Evolutionary conservation across 1,140 invertebrate genomes (phyloP).

Genomic region (Antheraea pernyi): DNA sequence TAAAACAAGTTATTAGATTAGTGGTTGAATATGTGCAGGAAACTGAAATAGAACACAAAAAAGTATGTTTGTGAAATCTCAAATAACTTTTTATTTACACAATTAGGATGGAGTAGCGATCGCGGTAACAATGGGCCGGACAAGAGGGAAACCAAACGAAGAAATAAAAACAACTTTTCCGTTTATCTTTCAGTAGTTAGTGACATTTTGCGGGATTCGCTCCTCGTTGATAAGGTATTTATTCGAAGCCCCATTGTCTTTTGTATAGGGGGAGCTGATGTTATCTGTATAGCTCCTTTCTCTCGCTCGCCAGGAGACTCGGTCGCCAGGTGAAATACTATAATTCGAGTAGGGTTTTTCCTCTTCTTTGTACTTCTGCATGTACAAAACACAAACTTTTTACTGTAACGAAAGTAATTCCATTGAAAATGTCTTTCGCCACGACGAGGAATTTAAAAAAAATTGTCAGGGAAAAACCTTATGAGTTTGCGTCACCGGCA

Average conservation of each 20-base stretch:
- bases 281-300: conserved; percentile 33
- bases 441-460: no score
- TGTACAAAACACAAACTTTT: no score
- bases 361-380: no score
- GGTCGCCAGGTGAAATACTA: no score
- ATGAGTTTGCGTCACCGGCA: no score
- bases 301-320: not conserved
- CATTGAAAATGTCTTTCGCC: no score
- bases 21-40: not conserved
- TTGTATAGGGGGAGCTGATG: conserved; percentile 18
- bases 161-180: conserved; percentile 30
- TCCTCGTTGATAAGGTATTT: conserved; percentile 54
- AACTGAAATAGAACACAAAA: not conserved
- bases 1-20: no score
- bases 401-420: no score
- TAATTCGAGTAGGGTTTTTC: no score
- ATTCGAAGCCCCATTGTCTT: conserved; percentile 27
- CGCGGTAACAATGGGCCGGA: not conserved
- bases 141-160: not conserved
- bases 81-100: conserved; percentile 2
- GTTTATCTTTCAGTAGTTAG: conserved; percentile 50
- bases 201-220: conserved; percentile 52
- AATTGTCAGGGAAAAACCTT: no score
- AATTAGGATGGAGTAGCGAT: not conserved
- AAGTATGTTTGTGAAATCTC: not conserved